These are phyloP conservation scores for Pelagia noctiluca DNA, from an alignment of 30 jellyfish, hydroid and myxozoan species.

Conservation along the genomic window DNA sequence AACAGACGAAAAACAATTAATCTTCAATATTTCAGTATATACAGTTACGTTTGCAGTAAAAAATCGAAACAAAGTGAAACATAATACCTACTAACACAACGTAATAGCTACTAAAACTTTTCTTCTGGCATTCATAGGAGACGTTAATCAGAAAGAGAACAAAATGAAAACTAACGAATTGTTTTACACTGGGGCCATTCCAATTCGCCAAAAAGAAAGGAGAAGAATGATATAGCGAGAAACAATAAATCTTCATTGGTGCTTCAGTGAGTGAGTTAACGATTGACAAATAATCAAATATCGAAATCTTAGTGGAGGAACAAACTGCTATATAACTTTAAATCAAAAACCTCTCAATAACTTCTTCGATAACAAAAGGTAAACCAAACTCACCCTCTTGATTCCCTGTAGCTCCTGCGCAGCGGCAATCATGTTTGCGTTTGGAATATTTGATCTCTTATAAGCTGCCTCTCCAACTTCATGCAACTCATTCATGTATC, in stretches of 20 bases:
- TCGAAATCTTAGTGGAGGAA: too few species aligned
- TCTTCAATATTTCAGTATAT: background rate
- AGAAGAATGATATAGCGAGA: background rate
- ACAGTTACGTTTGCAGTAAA: background rate
- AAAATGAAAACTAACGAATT: too few species aligned
- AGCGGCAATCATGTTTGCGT: slow-evolving; percentile 19
- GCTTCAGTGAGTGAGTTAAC: background rate
- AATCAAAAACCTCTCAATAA: background rate
- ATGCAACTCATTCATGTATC: slow-evolving; percentile 68
- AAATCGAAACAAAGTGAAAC: background rate
- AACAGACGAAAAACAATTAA: background rate
- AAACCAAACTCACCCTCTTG: slow-evolving; percentile 36
- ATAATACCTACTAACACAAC: background rate
- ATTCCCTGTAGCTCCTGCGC: slow-evolving; percentile 50
- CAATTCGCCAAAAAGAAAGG: background rate
- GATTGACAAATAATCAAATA: background rate
- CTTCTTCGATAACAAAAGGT: background rate
- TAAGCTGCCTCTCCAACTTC: slow-evolving; percentile 56
- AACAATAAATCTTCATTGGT: background rate
- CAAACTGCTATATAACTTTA: too few species aligned
- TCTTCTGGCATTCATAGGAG: background rate
- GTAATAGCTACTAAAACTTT: background rate
- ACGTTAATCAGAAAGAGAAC: too few species aligned
- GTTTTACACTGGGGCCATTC: too few species aligned
- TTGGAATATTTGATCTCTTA: slow-evolving; percentile 63